These are phyloP conservation scores for Phaedon cochleariae DNA, from an alignment of 2,888 invertebrate species.

Conservation along the genomic window DNA sequence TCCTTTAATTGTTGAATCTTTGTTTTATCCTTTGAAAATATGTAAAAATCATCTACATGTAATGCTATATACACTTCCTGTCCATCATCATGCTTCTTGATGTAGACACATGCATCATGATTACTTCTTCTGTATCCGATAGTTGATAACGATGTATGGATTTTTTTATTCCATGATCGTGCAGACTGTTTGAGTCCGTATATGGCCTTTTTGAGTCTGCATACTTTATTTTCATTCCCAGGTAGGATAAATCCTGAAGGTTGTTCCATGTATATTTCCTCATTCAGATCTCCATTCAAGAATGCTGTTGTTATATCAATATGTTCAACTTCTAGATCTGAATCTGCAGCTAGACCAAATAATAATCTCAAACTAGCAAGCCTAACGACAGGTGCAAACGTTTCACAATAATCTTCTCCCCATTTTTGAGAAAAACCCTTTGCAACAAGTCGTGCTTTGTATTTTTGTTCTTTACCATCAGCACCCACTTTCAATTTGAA, in stretches of 20 bases:
- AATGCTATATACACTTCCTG: background rate
- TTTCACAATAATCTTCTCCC: too few species aligned
- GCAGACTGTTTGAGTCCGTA: slow-evolving; percentile 15
- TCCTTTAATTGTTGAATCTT: background rate
- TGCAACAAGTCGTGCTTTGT: background rate
- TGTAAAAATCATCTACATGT: background rate
- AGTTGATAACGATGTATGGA: background rate
- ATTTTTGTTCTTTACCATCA: background rate
- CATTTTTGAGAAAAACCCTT: too few species aligned
- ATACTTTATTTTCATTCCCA: slow-evolving; percentile 5
- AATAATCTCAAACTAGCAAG: too few species aligned
- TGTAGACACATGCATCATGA: too few species aligned
- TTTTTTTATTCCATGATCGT: slow-evolving; percentile 8
- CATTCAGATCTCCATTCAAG: background rate
- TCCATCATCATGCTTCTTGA: background rate
- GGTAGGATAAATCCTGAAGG: background rate
- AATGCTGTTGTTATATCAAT: background rate
- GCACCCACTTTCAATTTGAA: too few species aligned
- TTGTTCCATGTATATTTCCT: background rate
- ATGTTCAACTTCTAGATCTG: background rate
- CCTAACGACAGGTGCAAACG: too few species aligned
- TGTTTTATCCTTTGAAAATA: background rate
- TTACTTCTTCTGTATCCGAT: too few species aligned
- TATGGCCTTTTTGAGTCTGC: slow-evolving; percentile 4
- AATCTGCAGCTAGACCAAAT: background rate